phyloP scores from a whole-genome alignment of 2,888 invertebrate species.

The Lithodes maja region DNA sequence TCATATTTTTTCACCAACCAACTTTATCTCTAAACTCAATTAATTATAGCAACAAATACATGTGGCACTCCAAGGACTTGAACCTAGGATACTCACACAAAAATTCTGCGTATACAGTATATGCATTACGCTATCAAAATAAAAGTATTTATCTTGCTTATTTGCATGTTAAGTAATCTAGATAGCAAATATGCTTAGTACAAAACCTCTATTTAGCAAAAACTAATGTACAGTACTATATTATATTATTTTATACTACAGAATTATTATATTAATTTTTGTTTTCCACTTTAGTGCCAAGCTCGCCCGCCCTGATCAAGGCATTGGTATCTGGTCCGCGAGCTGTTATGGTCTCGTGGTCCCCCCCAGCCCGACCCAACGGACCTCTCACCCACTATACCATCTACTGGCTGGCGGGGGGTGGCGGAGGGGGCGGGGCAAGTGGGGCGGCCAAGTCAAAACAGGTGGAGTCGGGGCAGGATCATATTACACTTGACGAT shows the following conservation, averaged over 20 bases:
- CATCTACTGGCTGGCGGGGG: slow-evolving; percentile 44
- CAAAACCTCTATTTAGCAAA: too few species aligned
- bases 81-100: too few species aligned
- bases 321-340: slow-evolving; percentile 49
- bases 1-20: too few species aligned
- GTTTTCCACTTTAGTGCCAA: slow-evolving; percentile 41
- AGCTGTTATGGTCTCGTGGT: slow-evolving; percentile 59
- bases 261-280: neutral
- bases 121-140: too few species aligned
- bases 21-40: too few species aligned
- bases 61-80: too few species aligned
- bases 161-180: too few species aligned
- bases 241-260: neutral
- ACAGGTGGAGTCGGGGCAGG: slow-evolving; percentile 49
- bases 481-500: slow-evolving; percentile 60
- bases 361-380: slow-evolving; percentile 44
- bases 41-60: too few species aligned
- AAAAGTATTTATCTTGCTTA: too few species aligned
- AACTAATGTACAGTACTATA: neutral
- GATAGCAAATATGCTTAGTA: too few species aligned
- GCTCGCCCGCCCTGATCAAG: slow-evolving; percentile 54
- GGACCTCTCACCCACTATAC: slow-evolving; percentile 61
- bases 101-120: too few species aligned
- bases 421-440: neutral
- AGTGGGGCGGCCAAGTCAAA: slow-evolving; percentile 31